A percentile compares a stretch with the other conserved stretches of the same genome.
Conservation (phyloP, 2,113 vertebrate genomes). For the rabbit (Oryctolagus cuniculus) region mOryCun1.1 NC_091433.1:16554501-16555000, state of each 20-base stretch:
- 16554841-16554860: background rate
- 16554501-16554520: conserved; percentile 10
- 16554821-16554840: conserved; percentile 10
- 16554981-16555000: too few relatives aligned
- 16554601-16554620: conserved; percentile 1
- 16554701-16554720: conserved; percentile 70
- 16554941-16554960: too few relatives aligned
- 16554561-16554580: background rate
- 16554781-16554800: conserved; percentile 47
- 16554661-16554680: background rate
- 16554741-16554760: conserved; percentile 45
- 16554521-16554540: conserved; percentile 15
- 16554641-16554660: conserved; percentile 33
- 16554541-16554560: conserved; percentile 42
- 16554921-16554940: conserved; percentile 45
- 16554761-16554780: background rate
- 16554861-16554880: background rate
- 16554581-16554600: conserved; percentile 26
- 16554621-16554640: conserved; percentile 19
- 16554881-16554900: conserved; percentile 1
- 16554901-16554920: background rate
- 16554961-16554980: too few relatives aligned
- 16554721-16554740: conserved; percentile 70
- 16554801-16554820: background rate
- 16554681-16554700: conserved; percentile 54